These are phyloP conservation scores for Chamaea fasciata DNA, from an alignment of 2,113 vertebrate species.

Conservation along the genomic window DNA sequence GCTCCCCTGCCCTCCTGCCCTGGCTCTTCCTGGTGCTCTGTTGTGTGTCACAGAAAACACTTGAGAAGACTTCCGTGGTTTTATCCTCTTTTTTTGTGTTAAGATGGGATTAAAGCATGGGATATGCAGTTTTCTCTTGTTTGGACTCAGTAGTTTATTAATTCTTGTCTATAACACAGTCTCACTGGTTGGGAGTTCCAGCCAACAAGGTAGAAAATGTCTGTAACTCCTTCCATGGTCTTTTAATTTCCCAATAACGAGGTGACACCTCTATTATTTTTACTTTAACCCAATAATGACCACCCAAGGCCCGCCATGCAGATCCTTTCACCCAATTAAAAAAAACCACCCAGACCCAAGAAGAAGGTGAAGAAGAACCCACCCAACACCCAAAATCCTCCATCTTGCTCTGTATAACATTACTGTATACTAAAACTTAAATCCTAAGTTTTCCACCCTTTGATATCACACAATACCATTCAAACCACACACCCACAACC, in stretches of 20 bases:
- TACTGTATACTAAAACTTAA: not conserved
- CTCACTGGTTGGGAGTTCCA: not conserved
- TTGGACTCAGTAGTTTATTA: not conserved
- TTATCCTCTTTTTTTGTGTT: not conserved
- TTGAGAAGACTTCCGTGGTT: too few relatives aligned
- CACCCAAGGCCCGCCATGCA: too few relatives aligned
- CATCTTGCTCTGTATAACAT: not conserved
- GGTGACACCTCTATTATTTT: not conserved
- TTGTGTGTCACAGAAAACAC: fast-evolving
- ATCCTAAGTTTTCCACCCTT: not conserved
- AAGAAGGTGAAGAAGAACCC: not conserved
- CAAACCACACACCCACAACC: not conserved
- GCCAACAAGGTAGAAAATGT: not conserved
- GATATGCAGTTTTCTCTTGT: not conserved
- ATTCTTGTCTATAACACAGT: not conserved
- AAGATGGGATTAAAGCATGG: not conserved
- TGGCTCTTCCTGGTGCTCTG: fast-evolving
- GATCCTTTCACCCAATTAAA: not conserved
- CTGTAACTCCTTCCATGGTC: not conserved
- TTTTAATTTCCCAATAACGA: not conserved
- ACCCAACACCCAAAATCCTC: not conserved
- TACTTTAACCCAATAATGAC: not conserved
- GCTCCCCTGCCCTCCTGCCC: not conserved
- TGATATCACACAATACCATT: not conserved
- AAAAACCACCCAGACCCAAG: not conserved